These are phyloP conservation scores for Pseudoips prasinana DNA, from an alignment of 2,888 invertebrate species.

Conservation along the genomic window DNA sequence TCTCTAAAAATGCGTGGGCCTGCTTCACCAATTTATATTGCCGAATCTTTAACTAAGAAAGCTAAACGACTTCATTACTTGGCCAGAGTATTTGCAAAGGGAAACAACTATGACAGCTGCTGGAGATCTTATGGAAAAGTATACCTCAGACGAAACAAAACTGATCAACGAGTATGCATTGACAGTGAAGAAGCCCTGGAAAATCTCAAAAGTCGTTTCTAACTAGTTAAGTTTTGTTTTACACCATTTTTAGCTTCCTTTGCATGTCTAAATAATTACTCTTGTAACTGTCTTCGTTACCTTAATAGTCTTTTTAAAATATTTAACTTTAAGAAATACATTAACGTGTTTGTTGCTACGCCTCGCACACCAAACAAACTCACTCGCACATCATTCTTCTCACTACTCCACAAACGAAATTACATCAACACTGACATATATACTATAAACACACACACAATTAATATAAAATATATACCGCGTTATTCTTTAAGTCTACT, in stretches of 20 bases:
- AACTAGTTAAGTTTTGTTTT: constrained; percentile 3
- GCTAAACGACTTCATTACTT: constrained; percentile 1
- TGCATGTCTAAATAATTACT: neutral
- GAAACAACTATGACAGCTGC: constrained; percentile 1
- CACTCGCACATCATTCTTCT: too few relatives aligned
- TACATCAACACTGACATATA: too few relatives aligned
- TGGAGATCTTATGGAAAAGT: constrained; percentile 7
- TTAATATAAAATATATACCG: too few relatives aligned
- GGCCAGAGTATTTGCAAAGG: constrained; percentile 1
- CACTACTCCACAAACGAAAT: too few relatives aligned
- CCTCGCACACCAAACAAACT: too few relatives aligned
- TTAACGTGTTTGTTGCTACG: too few relatives aligned
- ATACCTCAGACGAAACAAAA: constrained; percentile 1
- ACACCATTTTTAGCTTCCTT: neutral
- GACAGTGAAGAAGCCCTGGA: constrained; percentile 3
- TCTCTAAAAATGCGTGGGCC: neutral
- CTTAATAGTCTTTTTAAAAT: neutral
- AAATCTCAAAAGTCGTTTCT: neutral
- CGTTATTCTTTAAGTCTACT: too few relatives aligned
- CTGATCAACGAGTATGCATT: constrained; percentile 1
- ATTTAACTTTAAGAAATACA: too few relatives aligned
- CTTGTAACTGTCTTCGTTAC: neutral
- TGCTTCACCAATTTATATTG: constrained; percentile 1
- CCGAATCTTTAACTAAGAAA: constrained; percentile 4
- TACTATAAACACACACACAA: too few relatives aligned